Evolutionary conservation across 53 echinoderm and acorn worm genomes (phyloP), one percentile per base, ranked within the genome.

Genomic region (Holothuria leucospilota): DNA sequence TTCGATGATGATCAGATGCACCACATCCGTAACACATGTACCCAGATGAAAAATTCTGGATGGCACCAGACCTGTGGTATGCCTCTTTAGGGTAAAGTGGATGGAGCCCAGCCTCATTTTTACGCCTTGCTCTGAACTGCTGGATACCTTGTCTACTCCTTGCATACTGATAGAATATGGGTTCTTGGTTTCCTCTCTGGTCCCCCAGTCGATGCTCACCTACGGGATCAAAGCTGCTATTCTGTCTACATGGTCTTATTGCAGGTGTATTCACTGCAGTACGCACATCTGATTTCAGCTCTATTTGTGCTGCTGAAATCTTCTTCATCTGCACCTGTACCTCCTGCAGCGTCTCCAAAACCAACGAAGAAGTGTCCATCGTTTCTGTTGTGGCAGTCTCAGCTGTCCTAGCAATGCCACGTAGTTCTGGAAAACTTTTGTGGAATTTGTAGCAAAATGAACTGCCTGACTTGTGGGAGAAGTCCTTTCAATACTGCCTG

Each of bases 401-500:
- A 10, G 64, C 63, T 62, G 16, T 20, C 1, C 15, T 28, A 21
- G 39, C 82, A 14, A 63, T 10, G 5, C 4, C 5, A 53, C 20
- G 30, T 21, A 82, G 82, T 21, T 62, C 63, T 20, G 26, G 20
- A 3, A 82, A 9, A 20, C 40, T 27, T 63, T 40, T 13, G 23
- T 39, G 64, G 81, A 29, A 59, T 29, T 29, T 81, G 81, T 27
- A 61, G 58, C 59, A 81, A 28, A 29, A 82, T 28, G 16, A 82
- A 62, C 13, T 82, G 82, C 24, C 21, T 7, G 62, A 26, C 24
- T 20, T 16, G 5, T 28, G n/a, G 8, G 34, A 60, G 5, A 61
- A 61, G 40, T n/a, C 63, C 82, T 62, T 63, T 63, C 62, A 82
- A 38, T 20, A 82, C 41, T 29, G 82, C 82, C 30, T 62, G 40